Evolutionary conservation across 53 echinoderm and acorn worm genomes (phyloP).

Genomic region (Apostichopus leukothele): DNA sequence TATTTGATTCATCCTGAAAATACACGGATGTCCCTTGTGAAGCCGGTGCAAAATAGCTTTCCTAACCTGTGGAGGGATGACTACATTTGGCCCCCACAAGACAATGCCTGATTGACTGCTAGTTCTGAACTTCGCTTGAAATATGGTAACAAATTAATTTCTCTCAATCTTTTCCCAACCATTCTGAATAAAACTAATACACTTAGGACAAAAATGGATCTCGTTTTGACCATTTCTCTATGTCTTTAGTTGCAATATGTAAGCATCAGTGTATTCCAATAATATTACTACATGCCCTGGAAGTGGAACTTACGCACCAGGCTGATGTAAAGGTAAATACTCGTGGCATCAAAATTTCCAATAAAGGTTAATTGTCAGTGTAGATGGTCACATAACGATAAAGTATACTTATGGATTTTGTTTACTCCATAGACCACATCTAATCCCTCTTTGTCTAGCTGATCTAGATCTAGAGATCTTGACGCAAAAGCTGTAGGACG

Average conservation of each 20-base stretch:
- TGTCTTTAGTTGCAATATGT: neutral
- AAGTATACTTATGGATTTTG: slow-evolving; percentile 41
- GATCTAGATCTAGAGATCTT: slow-evolving; percentile 26
- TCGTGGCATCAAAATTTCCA: neutral
- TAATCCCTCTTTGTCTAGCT: slow-evolving; percentile 14
- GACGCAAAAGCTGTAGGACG: slow-evolving; percentile 47
- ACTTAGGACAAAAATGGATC: neutral
- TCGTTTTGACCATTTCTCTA: neutral
- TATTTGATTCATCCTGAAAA: slow-evolving; percentile 46
- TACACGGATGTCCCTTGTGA: slow-evolving; percentile 57
- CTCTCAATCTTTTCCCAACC: slow-evolving; percentile 39
- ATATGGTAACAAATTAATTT: slow-evolving; percentile 38
- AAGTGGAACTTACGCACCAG: neutral
- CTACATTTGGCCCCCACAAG: slow-evolving; percentile 57
- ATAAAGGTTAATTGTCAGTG: slow-evolving; percentile 63
- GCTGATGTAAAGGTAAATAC: neutral
- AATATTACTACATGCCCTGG: slow-evolving; percentile 12
- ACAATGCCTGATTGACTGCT: slow-evolving; percentile 39
- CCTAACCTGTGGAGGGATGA: slow-evolving; percentile 48
- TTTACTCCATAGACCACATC: slow-evolving; percentile 45
- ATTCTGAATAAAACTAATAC: neutral
- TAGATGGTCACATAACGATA: slow-evolving; percentile 53
- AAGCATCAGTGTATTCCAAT: neutral
- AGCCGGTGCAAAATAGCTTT: slow-evolving; percentile 45
- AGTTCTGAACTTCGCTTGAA: slow-evolving; percentile 41